A percentile compares a stretch with the other conserved stretches of the same genome.
These are phyloP conservation scores for Phalacrocorax carbo DNA, from an alignment of 2,113 vertebrate genomes.

Conservation along the genomic window DNA sequence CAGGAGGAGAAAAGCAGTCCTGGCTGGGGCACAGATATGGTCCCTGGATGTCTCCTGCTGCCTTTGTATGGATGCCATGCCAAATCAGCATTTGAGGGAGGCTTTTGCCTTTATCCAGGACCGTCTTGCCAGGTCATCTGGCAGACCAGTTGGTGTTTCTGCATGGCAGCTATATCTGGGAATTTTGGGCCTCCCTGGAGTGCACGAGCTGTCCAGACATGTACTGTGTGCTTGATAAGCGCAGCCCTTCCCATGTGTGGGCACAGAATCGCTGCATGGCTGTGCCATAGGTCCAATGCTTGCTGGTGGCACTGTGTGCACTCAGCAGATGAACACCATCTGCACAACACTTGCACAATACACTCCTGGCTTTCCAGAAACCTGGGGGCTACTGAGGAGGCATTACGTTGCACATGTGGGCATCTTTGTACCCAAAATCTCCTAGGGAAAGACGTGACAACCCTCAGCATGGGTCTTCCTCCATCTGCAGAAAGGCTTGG, in stretches of 20 bases:
- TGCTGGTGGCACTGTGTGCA: accelerated
- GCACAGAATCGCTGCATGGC: accelerated
- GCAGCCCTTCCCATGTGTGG: accelerated
- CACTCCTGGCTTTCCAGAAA: neutral
- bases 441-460: neutral
- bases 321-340: neutral
- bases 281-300: accelerated
- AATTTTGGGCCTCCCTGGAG: neutral
- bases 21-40: neutral
- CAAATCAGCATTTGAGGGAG: neutral
- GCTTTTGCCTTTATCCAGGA: neutral
- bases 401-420: accelerated
- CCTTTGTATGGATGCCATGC: neutral
- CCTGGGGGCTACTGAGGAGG: neutral
- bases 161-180: neutral
- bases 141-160: neutral
- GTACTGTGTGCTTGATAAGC: neutral
- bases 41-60: neutral
- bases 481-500: neutral
- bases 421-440: neutral
- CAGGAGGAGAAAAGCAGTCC: neutral
- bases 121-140: neutral
- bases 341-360: neutral
- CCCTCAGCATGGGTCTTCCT: neutral
- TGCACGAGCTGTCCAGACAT: neutral